Percentiles rank a stretch among this genome's conserved stretches.
Evolutionary conservation across 2,113 vertebrate genomes (phyloP).

Genomic region (Sigmodon hispidus): DNA sequence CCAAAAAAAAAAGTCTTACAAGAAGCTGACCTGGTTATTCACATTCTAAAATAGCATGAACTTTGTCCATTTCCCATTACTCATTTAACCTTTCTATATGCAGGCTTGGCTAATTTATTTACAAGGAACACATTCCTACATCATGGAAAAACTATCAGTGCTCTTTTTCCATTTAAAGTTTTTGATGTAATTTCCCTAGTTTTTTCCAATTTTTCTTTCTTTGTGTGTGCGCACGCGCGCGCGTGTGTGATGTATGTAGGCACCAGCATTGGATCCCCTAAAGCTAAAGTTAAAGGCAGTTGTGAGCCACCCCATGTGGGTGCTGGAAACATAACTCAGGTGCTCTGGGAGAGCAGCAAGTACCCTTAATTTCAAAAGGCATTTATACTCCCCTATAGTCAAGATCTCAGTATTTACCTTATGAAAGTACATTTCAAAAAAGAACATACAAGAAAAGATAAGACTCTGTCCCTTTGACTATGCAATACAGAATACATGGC

Average conservation of each 20-base stretch:
- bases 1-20: slow-evolving; percentile 34
- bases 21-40: not conserved
- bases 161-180: not conserved
- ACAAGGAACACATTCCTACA: not conserved
- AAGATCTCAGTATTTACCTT: slow-evolving; percentile 36
- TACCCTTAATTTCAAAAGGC: slow-evolving; percentile 29
- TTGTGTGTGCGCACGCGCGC: not conserved
- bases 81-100: slow-evolving; percentile 9
- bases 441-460: slow-evolving; percentile 9
- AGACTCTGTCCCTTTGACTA: not conserved
- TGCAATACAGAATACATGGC: not conserved
- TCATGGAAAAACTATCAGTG: not conserved
- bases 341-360: not conserved
- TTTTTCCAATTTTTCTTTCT: not conserved
- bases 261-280: not conserved
- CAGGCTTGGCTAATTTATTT: slow-evolving; percentile 14
- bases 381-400: slow-evolving; percentile 20
- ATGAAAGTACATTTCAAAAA: slow-evolving; percentile 11
- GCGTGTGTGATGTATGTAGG: not conserved
- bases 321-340: not conserved
- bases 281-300: not conserved
- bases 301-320: not conserved
- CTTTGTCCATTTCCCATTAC: not conserved
- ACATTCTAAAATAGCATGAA: slow-evolving; percentile 38
- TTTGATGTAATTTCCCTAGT: not conserved